Conservation (phyloP, 92 coral and sea anemone species). For the Heliopora coerulea region DNA sequence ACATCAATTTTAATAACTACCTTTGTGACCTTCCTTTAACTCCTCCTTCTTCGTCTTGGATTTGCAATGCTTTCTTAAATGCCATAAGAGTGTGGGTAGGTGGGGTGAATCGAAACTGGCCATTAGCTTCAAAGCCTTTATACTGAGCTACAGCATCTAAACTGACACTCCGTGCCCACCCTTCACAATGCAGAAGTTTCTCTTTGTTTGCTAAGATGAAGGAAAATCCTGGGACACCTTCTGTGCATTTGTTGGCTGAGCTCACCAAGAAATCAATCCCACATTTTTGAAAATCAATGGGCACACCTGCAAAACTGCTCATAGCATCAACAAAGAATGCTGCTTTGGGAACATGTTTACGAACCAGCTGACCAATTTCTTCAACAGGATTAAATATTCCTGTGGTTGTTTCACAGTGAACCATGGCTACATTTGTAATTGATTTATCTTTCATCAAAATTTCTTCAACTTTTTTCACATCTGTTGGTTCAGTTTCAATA, state of each 20-base stretch:
- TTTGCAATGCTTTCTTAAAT: conserved; percentile 71
- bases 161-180: conserved; percentile 76
- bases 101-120: conserved; percentile 97
- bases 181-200: conserved; percentile 71
- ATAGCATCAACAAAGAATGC: conserved; percentile 97
- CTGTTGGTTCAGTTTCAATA: conserved; percentile 69
- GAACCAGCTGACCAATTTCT: conserved; percentile 76
- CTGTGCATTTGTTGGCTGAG: conserved; percentile 97
- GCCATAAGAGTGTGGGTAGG: conserved; percentile 98
- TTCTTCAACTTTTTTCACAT: conserved; percentile 67
- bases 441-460: conserved; percentile 62
- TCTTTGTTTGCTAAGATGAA: conserved; percentile 76
- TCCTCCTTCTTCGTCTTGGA: conserved; percentile 89
- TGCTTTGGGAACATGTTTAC: conserved; percentile 73
- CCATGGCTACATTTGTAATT: conserved; percentile 86
- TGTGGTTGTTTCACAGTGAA: conserved; percentile 95
- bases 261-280: conserved; percentile 89
- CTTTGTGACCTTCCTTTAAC: conserved; percentile 93
- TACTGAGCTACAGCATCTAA: conserved; percentile 90
- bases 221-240: conserved; percentile 98
- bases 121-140: conserved; percentile 77
- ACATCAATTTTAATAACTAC: too few species aligned
- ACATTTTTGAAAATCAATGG: conserved; percentile 69
- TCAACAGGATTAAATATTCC: conserved; percentile 92
- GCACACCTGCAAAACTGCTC: conserved; percentile 99